phyloP scores from a whole-genome alignment of 2,113 vertebrate genomes.

The Hydropotes inermis region DNA sequence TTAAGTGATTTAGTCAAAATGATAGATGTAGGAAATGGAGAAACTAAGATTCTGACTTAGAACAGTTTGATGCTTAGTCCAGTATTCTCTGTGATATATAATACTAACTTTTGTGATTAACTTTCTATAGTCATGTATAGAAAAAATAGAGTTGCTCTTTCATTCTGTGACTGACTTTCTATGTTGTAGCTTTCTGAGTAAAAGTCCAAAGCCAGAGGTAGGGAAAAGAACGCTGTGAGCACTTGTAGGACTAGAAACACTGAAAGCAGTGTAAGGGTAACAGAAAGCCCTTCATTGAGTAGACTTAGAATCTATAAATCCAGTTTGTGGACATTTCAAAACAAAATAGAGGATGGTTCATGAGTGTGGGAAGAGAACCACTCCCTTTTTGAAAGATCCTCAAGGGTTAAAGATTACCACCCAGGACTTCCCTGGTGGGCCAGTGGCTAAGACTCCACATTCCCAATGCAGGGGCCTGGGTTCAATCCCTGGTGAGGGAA shows the following conservation, averaged over 20 bases:
- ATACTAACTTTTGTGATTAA: background rate
- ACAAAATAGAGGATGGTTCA: background rate
- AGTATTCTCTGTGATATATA: background rate
- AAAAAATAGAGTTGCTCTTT: background rate
- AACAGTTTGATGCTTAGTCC: background rate
- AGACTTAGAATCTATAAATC: background rate
- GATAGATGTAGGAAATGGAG: background rate
- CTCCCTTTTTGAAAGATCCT: background rate
- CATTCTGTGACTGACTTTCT: background rate
- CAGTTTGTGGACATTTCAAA: background rate
- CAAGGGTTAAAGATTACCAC: background rate
- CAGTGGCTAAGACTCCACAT: background rate
- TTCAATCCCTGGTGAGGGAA: background rate
- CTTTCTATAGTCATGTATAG: background rate
- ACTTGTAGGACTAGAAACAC: background rate
- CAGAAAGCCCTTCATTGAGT: background rate
- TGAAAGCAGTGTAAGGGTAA: background rate
- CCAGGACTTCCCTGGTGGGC: background rate
- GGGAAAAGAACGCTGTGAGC: background rate
- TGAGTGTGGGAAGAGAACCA: background rate
- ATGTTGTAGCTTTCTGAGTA: background rate
- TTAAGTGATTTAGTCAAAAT: background rate
- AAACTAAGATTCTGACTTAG: background rate
- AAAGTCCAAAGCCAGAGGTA: background rate
- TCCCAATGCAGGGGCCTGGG: background rate